Evolutionary conservation across 2,888 invertebrate genomes (phyloP), one percentile per base, ranked within the genome.

Genomic region (Ophioninae sp.): DNA sequence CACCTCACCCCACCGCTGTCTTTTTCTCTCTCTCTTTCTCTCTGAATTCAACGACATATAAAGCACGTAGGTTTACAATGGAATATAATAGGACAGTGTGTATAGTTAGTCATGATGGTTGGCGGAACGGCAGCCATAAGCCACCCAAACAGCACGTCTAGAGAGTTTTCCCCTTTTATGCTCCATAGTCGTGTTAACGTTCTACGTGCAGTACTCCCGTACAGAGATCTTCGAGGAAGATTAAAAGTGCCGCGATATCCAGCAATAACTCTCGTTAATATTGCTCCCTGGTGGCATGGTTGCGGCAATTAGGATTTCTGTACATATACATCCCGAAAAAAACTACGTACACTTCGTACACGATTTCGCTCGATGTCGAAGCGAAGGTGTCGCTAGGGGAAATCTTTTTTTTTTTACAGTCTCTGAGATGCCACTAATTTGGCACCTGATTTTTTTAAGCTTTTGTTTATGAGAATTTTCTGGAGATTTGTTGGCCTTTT

Each of bases 261-360:
- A 65, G 81, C 81, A 75, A 81, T 81, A 83, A 84, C 78, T 84
- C 83, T 71, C 78, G 71, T 71, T 81, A 75, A 84, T 81, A 84
- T 84, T 79, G 75, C 71, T 23, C 65, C 22, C 56, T 20, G 78
- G 22, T 51, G 78, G 75, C 67, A 73, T 59, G 64, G 37, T 61
- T 51, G 51, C 17, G 51, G 81, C 78, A 84, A 84, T 84, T 81
- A 84, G 81, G 67, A 75, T 75, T 84, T 69, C 76, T 78, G 71
- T 78, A 39, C 64, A 59, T 61, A 69, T 78, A 51, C 17, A 79
- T 75, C 80, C 37, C 74, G 51, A 44, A 58, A 61, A 41, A 23
- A 71, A 68, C n/a, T 56, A 23, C 30, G 2, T 23, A 13, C 10
- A 51, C 51, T 6, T 10, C 51, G 51, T 44, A 13, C 13, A 9